These are phyloP conservation scores for Daboia siamensis DNA, from an alignment of 2,113 vertebrate species.

Conservation along the genomic window DNA sequence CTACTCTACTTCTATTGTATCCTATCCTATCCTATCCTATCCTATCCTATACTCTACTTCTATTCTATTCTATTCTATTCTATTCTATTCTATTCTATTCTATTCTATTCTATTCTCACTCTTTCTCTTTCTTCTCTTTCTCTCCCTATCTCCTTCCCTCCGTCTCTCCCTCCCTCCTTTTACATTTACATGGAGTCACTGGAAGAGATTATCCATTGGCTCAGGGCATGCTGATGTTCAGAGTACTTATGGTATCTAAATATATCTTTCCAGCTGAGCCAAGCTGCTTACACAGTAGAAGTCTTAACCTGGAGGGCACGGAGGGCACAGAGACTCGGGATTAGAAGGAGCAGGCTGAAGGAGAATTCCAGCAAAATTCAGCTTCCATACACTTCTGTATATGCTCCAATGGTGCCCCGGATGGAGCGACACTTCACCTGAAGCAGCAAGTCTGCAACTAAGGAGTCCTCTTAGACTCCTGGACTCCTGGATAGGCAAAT, in stretches of 20 bases:
- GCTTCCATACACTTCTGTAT: neutral
- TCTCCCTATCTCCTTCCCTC: neutral
- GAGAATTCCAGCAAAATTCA: neutral
- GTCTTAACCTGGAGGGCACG: neutral
- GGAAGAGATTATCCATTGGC: neutral
- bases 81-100: too few relatives aligned
- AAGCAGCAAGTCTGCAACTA: neutral
- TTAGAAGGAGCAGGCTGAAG: neutral
- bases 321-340: neutral
- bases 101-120: too few relatives aligned
- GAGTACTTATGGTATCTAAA: neutral
- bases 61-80: too few relatives aligned
- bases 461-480: neutral
- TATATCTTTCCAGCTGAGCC: neutral
- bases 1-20: too few relatives aligned
- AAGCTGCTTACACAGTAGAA: neutral
- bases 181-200: neutral
- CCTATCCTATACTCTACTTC: too few relatives aligned
- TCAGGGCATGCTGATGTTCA: neutral
- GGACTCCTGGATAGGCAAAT: neutral
- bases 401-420: neutral
- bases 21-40: too few relatives aligned
- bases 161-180: neutral
- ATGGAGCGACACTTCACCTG: neutral
- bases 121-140: too few relatives aligned